Evolutionary conservation across 2,888 invertebrate genomes (phyloP).

Genomic region (Andrena marginata): DNA sequence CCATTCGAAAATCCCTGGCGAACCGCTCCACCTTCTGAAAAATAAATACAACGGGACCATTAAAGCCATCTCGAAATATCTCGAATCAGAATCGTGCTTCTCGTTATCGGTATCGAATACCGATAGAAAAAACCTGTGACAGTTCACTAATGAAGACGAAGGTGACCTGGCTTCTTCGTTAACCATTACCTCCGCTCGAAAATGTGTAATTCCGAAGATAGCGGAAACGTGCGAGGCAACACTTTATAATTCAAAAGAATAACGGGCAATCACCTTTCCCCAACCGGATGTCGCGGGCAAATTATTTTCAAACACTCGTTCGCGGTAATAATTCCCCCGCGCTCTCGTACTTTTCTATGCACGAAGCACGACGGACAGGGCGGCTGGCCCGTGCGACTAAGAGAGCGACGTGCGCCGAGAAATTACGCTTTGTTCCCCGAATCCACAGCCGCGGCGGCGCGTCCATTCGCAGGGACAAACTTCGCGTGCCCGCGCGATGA

Average conservation of each 20-base stretch:
- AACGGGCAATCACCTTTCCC: neutral
- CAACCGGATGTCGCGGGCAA: neutral
- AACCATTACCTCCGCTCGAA: neutral
- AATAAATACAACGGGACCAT: no score
- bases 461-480: constrained; percentile 26
- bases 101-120: no score
- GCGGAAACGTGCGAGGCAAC: neutral
- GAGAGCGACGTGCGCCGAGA: neutral
- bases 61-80: no score
- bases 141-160: no score
- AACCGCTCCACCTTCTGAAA: no score
- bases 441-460: constrained; percentile 19
- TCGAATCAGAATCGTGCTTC: no score
- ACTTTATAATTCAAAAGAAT: neutral
- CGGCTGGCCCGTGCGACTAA: neutral
- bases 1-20: no score
- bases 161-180: neutral
- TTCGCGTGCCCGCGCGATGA: constrained; percentile 59
- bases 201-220: neutral
- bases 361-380: neutral
- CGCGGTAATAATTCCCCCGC: neutral
- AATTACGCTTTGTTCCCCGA: constrained; percentile 28
- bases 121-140: no score
- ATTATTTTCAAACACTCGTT: constrained; percentile 1
- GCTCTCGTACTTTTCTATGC: neutral